Evolutionary conservation across 1,140 invertebrate genomes (phyloP).

Genomic region (Papilio polytes): DNA sequence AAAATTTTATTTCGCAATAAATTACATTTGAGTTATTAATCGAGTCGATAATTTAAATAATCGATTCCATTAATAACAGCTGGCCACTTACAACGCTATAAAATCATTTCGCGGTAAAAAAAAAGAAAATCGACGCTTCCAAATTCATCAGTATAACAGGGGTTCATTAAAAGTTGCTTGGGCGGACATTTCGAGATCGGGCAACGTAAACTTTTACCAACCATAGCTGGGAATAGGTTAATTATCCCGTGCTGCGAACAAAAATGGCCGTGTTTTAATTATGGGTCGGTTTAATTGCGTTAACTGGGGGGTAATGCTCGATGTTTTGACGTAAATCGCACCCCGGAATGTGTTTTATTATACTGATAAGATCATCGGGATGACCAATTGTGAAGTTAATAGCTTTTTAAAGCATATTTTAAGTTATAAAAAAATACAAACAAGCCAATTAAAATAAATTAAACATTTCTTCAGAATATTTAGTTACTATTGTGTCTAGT

Average conservation of each 20-base stretch:
- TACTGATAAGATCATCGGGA: neutral
- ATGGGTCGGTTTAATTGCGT: constrained; percentile 51
- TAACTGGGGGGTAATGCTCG: constrained; percentile 42
- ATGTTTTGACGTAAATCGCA: constrained; percentile 10
- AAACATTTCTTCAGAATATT: neutral
- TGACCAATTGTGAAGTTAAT: neutral
- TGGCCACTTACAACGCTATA: constrained; percentile 14
- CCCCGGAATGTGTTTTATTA: neutral
- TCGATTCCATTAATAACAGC: constrained; percentile 4
- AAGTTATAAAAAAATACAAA: neutral
- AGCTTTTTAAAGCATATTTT: neutral
- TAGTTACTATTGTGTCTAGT: neutral
- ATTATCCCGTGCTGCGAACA: constrained; percentile 53
- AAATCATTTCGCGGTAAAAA: neutral
- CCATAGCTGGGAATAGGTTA: constrained; percentile 43
- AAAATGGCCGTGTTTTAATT: constrained; percentile 60
- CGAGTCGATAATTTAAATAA: neutral
- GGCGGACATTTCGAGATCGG: constrained; percentile 13
- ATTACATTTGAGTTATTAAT: neutral
- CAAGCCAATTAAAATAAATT: neutral
- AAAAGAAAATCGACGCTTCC: neutral
- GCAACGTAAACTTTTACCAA: constrained; percentile 15
- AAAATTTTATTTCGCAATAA: neutral
- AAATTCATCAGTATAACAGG: constrained; percentile 1
- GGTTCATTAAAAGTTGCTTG: constrained; percentile 27